Percentiles rank a stretch among this genome's conserved stretches.
phyloP scores from a whole-genome alignment of 1,140 invertebrate species.

The Aphelenchoides besseyi region DNA sequence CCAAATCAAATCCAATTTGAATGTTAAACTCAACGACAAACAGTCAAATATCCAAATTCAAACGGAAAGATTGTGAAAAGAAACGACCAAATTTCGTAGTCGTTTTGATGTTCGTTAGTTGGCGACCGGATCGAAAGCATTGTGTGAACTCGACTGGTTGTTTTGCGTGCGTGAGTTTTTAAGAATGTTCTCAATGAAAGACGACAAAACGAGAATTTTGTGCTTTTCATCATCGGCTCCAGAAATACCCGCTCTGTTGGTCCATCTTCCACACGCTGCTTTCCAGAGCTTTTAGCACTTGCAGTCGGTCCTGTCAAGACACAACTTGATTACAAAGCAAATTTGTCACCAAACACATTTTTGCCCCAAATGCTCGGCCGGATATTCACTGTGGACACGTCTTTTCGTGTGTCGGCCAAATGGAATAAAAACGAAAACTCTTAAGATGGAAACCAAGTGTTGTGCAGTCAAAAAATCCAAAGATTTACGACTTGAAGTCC shows the following conservation, averaged over 20 bases:
- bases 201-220: neutral
- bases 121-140: neutral
- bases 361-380: neutral
- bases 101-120: neutral
- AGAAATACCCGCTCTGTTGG: neutral
- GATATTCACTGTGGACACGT: neutral
- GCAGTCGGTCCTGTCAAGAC: neutral
- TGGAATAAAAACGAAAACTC: neutral
- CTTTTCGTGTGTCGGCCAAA: neutral
- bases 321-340: conserved; percentile 4
- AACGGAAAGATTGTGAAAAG: neutral
- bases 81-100: no score
- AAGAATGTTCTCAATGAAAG: no score
- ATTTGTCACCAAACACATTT: conserved; percentile 3
- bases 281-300: neutral
- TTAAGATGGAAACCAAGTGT: neutral
- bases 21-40: neutral
- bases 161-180: no score
- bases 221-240: neutral
- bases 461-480: neutral
- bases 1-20: neutral
- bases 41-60: neutral
- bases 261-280: neutral
- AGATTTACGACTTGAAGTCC: neutral
- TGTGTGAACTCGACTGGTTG: no score